Evolutionary conservation across 2,888 invertebrate genomes (phyloP).

Genomic region (Acanthosepion esculentum): DNA sequence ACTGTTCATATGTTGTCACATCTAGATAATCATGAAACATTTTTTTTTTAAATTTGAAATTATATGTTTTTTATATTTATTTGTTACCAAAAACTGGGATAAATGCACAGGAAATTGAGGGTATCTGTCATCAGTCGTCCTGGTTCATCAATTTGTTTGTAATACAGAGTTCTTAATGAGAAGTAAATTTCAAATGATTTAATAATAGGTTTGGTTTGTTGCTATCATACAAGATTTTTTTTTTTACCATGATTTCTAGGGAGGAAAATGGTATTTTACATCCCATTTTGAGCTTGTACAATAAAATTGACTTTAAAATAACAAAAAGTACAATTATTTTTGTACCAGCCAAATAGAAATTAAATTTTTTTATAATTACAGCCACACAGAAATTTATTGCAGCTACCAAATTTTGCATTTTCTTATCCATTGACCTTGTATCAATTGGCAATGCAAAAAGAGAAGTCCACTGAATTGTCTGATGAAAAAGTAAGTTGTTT

Average conservation of each 20-base stretch:
- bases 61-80: not conserved
- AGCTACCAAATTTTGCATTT: constrained; percentile 91
- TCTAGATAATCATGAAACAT: not conserved
- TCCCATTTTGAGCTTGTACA: no score
- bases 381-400: constrained; percentile 81
- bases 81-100: not conserved
- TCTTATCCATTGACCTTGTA: constrained; percentile 82
- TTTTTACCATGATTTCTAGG: not conserved
- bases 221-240: not conserved
- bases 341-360: no score
- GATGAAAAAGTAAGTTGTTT: constrained; percentile 77
- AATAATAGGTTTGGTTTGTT: no score
- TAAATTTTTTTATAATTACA: constrained; percentile 55
- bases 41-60: not conserved
- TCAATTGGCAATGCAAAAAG: constrained; percentile 58
- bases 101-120: no score
- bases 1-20: no score
- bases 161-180: no score
- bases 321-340: no score
- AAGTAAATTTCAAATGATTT: no score
- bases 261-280: no score
- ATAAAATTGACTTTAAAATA: no score
- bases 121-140: no score
- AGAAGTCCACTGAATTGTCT: constrained; percentile 66
- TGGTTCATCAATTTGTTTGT: no score